phyloP scores from a whole-genome alignment of 2,113 vertebrate species.

The Salminus brasiliensis region DNA sequence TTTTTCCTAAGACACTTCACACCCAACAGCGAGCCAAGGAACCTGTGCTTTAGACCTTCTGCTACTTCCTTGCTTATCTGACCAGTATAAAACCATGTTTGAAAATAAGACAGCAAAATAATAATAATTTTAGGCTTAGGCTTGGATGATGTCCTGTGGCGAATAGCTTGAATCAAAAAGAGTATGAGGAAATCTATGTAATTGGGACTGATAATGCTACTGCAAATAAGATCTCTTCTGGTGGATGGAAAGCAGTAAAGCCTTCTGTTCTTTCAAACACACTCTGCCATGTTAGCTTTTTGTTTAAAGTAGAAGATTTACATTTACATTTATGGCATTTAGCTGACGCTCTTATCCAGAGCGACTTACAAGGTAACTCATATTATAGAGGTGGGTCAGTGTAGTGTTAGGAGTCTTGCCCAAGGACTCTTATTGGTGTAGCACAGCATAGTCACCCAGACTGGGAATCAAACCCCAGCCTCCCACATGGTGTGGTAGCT shows the following conservation, averaged over 20 bases:
- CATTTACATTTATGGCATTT: too few species aligned
- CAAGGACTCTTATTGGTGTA: too few species aligned
- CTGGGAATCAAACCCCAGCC: too few species aligned
- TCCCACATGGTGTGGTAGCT: too few species aligned
- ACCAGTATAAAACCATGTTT: not conserved
- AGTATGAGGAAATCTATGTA: not conserved
- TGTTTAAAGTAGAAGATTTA: constrained; percentile 39
- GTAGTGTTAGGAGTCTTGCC: too few species aligned
- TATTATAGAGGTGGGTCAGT: too few species aligned
- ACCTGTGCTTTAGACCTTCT: not conserved
- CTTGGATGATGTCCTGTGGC: not conserved
- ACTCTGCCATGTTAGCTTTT: constrained; percentile 33
- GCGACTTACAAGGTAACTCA: too few species aligned
- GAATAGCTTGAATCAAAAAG: not conserved
- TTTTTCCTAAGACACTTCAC: constrained; percentile 50
- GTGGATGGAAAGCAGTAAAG: constrained; percentile 36
- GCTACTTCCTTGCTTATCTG: not conserved
- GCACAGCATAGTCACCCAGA: too few species aligned
- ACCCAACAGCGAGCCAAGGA: not conserved
- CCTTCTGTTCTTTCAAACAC: constrained; percentile 22
- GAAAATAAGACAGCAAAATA: not conserved
- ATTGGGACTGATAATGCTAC: constrained; percentile 24
- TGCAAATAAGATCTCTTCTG: constrained; percentile 49
- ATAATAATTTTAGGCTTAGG: not conserved
- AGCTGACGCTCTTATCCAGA: too few species aligned